Base-by-base conservation (phyloP, 2,888 invertebrate species). In the Drosophila testacea region DNA sequence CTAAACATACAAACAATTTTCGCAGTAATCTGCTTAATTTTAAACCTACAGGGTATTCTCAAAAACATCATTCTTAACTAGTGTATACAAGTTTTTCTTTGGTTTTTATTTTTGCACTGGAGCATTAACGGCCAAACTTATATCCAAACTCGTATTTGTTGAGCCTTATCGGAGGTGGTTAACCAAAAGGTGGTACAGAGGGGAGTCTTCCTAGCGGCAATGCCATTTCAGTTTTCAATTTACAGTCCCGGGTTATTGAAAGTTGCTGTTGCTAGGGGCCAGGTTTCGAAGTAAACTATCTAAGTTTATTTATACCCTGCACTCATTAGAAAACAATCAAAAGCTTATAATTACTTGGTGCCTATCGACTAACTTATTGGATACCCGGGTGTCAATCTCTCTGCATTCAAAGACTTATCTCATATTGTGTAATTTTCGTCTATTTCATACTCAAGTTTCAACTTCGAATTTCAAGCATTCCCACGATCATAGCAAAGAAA, bases 111-210 rank as follows among this genome's bases (percentile, higher is more conserved):
- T 57, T 10, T 32, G 11, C 22, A 27, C 28, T 30, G 13, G 28
- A 38, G 38, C 30, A 30, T 44, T 16, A 70, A 69, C 75, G 76
- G 80, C 78, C 36, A 34, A 36, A 76, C 72, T 83, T 73, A 83
- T 74, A 88, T 73, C 79, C 74, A 85, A 85, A 85, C 85, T 84
- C 57, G 85, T 85, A 85, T 89, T 84, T 89, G 85, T 84, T 84
- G 76, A 84, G 81, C 70, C 73, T 83, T 83, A 74, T 80, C 81
- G 87, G 62, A 46, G 62, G 36, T 57, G 47, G 62, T 52, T 63
- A 32, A 32, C 41, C n/a, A 22, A 32, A 16, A 7, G 42, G 16
- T 28, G 16, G 6, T 4, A 54, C 39, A 47, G 22, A 41, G 34
- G 51, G 38, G 59, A 57, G 54, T 48, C 74, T 60, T 64, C 54